Evolutionary conservation across 2,888 invertebrate species (phyloP).

Genomic region (Volucella inflata): DNA sequence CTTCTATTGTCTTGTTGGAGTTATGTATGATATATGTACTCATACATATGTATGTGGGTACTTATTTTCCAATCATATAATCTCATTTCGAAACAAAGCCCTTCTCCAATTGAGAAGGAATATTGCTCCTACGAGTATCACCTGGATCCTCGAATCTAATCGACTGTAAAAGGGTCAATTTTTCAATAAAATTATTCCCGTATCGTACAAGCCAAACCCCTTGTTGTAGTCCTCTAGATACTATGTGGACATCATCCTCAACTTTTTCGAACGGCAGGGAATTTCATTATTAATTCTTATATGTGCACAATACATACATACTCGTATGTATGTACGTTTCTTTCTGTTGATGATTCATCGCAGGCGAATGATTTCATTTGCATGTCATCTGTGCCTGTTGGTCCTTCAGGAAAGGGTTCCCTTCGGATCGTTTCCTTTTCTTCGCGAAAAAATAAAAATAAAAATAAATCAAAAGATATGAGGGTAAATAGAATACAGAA

Average conservation of each 20-base stretch:
- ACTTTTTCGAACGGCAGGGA: constrained; percentile 6
- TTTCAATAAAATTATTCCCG: not conserved
- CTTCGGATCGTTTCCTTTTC: constrained; percentile 1
- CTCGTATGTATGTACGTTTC: not conserved
- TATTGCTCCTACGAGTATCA: constrained; percentile 22
- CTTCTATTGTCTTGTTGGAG: no score
- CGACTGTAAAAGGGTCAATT: constrained; percentile 52
- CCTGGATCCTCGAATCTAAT: constrained; percentile 52
- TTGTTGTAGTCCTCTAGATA: constrained; percentile 12
- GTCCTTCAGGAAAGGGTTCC: constrained; percentile 25
- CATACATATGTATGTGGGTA: no score
- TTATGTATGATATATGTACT: no score
- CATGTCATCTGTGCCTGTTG: constrained; percentile 37
- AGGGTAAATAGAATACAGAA: not conserved
- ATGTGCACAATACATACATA: no score
- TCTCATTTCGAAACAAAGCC: not conserved
- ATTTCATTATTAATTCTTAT: constrained; percentile 5
- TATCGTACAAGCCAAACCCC: constrained; percentile 25
- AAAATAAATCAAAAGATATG: constrained; percentile 8
- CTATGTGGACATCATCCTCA: constrained; percentile 6
- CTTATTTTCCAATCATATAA: no score
- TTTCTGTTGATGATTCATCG: constrained; percentile 18
- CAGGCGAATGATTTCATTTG: constrained; percentile 55
- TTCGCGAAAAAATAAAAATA: constrained; percentile 1
- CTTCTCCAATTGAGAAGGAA: constrained; percentile 5